Conservation (phyloP, 2,797 vertebrate species). For the Petrocephalus schoutedeni region DNA sequence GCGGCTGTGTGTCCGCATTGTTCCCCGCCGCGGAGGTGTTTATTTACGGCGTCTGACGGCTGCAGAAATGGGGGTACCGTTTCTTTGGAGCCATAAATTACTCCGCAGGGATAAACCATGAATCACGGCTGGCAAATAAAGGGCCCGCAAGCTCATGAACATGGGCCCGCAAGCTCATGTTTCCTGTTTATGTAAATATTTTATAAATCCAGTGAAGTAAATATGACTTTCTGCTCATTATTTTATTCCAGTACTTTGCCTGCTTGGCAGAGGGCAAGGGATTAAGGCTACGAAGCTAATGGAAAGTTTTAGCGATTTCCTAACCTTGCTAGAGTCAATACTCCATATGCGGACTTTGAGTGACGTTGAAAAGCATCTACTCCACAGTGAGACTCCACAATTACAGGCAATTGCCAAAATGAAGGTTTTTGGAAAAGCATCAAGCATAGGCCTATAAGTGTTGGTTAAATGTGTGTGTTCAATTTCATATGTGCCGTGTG, state of each 20-base stretch:
- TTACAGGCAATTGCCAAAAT: background rate
- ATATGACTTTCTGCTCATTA: background rate
- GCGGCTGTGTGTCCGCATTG: constrained; percentile 34
- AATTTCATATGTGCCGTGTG: constrained; percentile 32
- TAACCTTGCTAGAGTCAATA: background rate
- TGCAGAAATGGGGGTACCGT: background rate
- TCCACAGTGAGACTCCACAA: background rate
- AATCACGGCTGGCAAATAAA: background rate
- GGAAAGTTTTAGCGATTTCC: background rate
- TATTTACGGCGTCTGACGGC: constrained; percentile 43
- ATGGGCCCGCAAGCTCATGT: background rate
- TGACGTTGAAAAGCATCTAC: background rate
- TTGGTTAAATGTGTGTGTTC: constrained; percentile 23
- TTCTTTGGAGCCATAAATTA: background rate
- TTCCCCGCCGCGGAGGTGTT: constrained; percentile 42
- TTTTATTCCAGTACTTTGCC: background rate
- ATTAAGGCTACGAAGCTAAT: background rate
- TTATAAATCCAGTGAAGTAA: constrained; percentile 34
- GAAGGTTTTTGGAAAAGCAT: background rate
- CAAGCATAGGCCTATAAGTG: background rate
- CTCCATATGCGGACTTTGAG: background rate
- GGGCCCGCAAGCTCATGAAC: background rate
- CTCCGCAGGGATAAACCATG: background rate
- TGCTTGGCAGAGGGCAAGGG: background rate
- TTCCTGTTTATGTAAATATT: constrained; percentile 14